Evolutionary conservation across 2,113 vertebrate genomes (phyloP).

Genomic region (Hystrix brachyura): DNA sequence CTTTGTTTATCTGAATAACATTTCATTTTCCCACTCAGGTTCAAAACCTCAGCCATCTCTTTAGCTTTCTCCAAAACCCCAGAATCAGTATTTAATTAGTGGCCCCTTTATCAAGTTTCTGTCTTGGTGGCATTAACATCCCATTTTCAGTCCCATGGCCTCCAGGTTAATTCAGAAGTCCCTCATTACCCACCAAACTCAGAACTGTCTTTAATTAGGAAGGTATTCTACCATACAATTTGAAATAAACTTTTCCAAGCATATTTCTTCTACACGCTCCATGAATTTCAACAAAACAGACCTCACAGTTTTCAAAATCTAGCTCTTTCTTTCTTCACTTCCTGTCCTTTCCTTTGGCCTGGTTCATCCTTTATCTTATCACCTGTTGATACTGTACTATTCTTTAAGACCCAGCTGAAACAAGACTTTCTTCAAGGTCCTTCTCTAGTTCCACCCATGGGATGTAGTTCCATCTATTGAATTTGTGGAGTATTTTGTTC

Average conservation of each 20-base stretch:
- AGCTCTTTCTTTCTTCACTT: not conserved
- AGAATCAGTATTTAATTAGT: not conserved
- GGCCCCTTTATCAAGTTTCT: not conserved
- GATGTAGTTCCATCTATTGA: not conserved
- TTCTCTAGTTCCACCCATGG: rapidly evolving
- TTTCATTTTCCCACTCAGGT: not conserved
- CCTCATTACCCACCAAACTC: not conserved
- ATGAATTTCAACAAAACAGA: not conserved
- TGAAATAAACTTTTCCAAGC: not conserved
- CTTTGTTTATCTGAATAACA: not conserved
- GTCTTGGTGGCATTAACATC: not conserved
- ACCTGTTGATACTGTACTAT: not conserved
- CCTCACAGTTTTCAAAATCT: not conserved
- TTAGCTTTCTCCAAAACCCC: not conserved
- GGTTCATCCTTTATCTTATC: not conserved
- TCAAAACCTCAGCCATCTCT: not conserved
- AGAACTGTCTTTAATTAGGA: not conserved
- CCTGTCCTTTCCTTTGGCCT: not conserved
- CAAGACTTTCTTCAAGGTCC: no score
- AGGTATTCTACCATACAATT: not conserved
- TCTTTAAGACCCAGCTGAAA: not conserved
- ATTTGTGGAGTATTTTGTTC: not conserved
- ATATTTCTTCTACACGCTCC: not conserved
- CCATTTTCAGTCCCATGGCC: not conserved
- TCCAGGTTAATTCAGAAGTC: not conserved